These are phyloP conservation scores for Heliconius eleuchia DNA, from an alignment of 1,140 invertebrate species.

Conservation along the genomic window DNA sequence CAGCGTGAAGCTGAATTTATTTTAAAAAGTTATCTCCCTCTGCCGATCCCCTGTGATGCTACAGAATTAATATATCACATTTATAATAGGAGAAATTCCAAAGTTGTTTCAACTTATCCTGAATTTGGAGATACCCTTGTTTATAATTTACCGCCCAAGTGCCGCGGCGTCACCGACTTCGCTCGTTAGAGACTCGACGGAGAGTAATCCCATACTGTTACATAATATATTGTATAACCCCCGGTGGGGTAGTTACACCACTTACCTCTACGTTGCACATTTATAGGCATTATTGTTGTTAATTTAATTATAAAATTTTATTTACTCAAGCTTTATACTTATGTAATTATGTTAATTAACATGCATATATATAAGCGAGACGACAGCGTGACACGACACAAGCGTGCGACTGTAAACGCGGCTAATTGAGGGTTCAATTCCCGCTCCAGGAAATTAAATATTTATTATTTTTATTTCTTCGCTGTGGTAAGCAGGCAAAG, in stretches of 20 bases:
- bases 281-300: not conserved
- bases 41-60: not conserved
- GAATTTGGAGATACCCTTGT: not conserved
- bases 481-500: too few relatives aligned
- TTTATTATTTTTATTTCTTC: too few relatives aligned
- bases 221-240: not conserved
- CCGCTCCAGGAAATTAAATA: too few relatives aligned
- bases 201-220: not conserved
- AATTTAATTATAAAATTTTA: not conserved
- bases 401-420: too few relatives aligned
- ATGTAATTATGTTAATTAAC: not conserved
- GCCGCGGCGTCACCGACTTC: not conserved
- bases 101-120: not conserved
- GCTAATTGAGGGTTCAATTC: too few relatives aligned
- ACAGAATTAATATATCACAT: not conserved
- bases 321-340: not conserved
- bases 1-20: too few relatives aligned
- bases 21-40: too few relatives aligned
- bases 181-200: not conserved
- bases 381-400: too few relatives aligned
- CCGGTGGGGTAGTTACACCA: too few relatives aligned
- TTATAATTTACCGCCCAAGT: constrained; percentile 9
- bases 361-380: too few relatives aligned
- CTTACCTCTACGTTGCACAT: not conserved
- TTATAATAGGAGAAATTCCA: not conserved